Evolutionary conservation across 2,797 vertebrate genomes (phyloP), one percentile per base, ranked within the genome.

Genomic region (Hybognathus amarus): DNA sequence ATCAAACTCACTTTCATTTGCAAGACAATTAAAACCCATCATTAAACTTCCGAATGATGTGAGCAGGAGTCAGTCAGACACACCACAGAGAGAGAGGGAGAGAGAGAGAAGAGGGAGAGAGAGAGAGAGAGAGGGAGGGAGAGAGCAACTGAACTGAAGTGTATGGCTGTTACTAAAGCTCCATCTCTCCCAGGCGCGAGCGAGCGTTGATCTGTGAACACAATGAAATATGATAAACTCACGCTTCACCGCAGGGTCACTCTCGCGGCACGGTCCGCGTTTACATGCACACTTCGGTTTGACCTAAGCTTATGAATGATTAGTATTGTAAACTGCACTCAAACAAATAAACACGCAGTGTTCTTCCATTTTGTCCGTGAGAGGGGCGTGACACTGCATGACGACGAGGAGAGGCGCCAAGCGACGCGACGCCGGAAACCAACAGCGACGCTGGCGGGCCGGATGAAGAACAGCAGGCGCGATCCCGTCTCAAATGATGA

Each of bases 331-430:
- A 18, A 36, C 4, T 50, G 68, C 67, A 71, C 56, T 71, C 54
- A 71, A 47, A 61, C 52, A 42, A 30, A 63, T 27, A 81, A 50
- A 73, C 68, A 9, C 27, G 4, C 17, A 63, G 5, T 17, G 20
- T 45, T 63, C 79, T 18, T 50, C 79, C 79, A 73, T 81, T 64
- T 81, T 81, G 79, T 73, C 40, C 79, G 6, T 24, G 68, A 81
- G 40, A 80, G 66, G 54, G 79, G 63, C 56, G 40, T 73, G 79
- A 81, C 40, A 13, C 30, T 10, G 20, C 9, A 78, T 20, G 24
- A 71, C 11, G 27, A 11, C 11, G 27, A 11, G 30, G 22, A 47
- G 12, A 47, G 40, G 12, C 42, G 38, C 70, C 70, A 56, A 40
- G 20, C 38, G 27, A 12, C 20, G 7, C 40, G 1, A 11, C 40